A percentile compares a stretch with the other conserved stretches of the same genome.
These are phyloP conservation scores for Calliscelio sp. DNA, from an alignment of 2,888 invertebrate species.

Conservation along the genomic window DNA sequence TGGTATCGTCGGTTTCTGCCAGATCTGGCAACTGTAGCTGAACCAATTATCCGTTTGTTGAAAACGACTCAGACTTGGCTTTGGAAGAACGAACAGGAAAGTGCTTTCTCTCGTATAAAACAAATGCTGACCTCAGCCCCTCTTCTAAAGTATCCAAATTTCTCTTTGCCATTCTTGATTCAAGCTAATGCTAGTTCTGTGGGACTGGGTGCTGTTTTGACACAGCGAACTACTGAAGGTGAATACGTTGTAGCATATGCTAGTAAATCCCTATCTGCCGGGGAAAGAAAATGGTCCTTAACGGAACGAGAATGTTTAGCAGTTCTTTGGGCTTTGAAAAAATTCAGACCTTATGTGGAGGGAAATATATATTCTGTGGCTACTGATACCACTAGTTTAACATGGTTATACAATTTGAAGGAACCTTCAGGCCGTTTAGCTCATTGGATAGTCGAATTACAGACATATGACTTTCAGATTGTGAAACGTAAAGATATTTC, in stretches of 20 bases:
- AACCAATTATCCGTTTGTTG: background rate
- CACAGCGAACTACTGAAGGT: slow-evolving; percentile 75
- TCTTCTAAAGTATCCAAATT: slow-evolving; percentile 67
- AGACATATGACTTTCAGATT: slow-evolving; percentile 12
- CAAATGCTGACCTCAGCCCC: no score
- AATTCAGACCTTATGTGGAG: slow-evolving; percentile 23
- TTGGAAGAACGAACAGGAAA: slow-evolving; percentile 42
- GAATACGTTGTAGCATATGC: slow-evolving; percentile 83
- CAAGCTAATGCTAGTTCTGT: slow-evolving; percentile 82
- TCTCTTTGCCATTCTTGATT: no score
- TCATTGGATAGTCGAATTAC: slow-evolving; percentile 35
- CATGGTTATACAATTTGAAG: slow-evolving; percentile 3
- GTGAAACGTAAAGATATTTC: background rate
- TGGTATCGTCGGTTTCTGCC: slow-evolving; percentile 78
- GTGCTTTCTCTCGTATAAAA: no score
- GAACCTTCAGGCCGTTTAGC: slow-evolving; percentile 39
- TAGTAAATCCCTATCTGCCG: slow-evolving; percentile 81
- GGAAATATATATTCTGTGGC: background rate
- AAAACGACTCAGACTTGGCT: slow-evolving; percentile 21
- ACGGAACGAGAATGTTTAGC: slow-evolving; percentile 76
- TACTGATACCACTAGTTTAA: slow-evolving; percentile 27
- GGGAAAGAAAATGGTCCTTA: slow-evolving; percentile 79
- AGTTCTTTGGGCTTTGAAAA: background rate
- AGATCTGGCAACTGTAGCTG: slow-evolving; percentile 9
- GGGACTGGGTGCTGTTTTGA: slow-evolving; percentile 79